Evolutionary conservation across 2,888 invertebrate genomes (phyloP).

Genomic region (Calliphora vomitoria): DNA sequence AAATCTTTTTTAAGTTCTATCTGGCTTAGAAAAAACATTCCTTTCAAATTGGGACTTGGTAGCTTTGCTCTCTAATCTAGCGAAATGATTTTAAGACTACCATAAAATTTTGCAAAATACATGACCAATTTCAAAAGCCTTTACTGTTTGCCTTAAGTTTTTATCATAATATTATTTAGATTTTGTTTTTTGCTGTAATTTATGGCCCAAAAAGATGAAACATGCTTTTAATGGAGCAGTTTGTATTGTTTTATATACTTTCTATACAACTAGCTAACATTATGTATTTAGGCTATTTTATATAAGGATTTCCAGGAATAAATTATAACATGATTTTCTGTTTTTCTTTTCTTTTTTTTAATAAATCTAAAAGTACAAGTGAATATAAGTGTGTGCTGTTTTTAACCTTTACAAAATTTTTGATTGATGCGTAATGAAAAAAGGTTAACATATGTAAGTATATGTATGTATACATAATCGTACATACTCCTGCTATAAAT

Average conservation of each 20-base stretch:
- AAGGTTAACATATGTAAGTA: conserved; percentile 52
- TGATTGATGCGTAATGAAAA: conserved; percentile 59
- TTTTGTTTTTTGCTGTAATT: conserved; percentile 3
- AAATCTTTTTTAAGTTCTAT: too few species aligned
- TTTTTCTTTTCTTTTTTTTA: background rate
- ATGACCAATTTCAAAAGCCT: background rate
- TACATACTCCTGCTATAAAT: background rate
- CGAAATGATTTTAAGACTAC: too few species aligned
- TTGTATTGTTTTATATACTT: conserved; percentile 19
- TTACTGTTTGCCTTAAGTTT: background rate
- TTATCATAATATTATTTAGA: background rate
- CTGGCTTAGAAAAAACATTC: too few species aligned
- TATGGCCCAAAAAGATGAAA: conserved; percentile 14
- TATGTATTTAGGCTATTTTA: conserved; percentile 9
- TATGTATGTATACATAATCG: background rate
- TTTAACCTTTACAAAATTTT: conserved; percentile 34
- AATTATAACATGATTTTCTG: conserved; percentile 26
- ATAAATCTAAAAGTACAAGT: background rate
- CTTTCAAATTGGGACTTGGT: too few species aligned
- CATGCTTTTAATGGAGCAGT: conserved; percentile 21
- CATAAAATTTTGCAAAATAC: too few species aligned
- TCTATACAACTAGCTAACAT: background rate
- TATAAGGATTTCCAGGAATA: conserved; percentile 28
- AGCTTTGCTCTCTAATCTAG: too few species aligned
- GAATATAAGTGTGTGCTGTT: background rate